Base-by-base conservation (phyloP, 2,113 vertebrate genomes). In the Pleuronectes platessa region DNA sequence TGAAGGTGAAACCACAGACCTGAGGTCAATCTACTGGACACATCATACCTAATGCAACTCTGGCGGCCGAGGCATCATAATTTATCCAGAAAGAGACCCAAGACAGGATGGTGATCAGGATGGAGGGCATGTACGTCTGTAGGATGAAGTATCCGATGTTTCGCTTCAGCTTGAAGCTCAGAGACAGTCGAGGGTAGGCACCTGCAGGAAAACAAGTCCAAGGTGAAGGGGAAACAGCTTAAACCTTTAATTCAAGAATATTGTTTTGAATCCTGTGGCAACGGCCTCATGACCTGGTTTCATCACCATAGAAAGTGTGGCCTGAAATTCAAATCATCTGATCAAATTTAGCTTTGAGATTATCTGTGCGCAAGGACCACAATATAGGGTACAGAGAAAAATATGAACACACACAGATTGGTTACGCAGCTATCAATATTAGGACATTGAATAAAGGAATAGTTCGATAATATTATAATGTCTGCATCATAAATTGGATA, bases 51-150 rank as follows among this genome's bases (percentile, higher is more conserved):
- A 99, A 96, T 80, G 98, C 98, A 81, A 99, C 98, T 95, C 97
- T 95, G 82, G 98, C 98, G 63, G 98, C 98, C 42, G 98, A 99
- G 71, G 97, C 98, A 71, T 99, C 98, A 11, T 99, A 99, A 92
- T 98, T 99, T 90, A 99, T 98, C 98, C 98, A 99, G 95, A 99
- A 99, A 47, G 98, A 99, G 73, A 99, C 98, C 97, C 97, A 99
- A 61, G 98, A 99, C 71, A 99, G 94, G 92, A 99, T 99, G 71
- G 97, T 99, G 91, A 99, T 99, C 89, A 99, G 94, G 86, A 97
- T 99, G 67, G 98, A 98, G 89, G 98, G 98, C 98, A 99, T 99
- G 92, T 99, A 98, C 2, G 98, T 99, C 95, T 99, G 98, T 71
- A 99, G 95, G 88, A 99, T 99, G 93, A 99, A 98, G 91, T 99